These are phyloP conservation scores for Pipistrellus pipistrellus DNA, from an alignment of 2,797 vertebrate genomes.

Conservation along the genomic window DNA sequence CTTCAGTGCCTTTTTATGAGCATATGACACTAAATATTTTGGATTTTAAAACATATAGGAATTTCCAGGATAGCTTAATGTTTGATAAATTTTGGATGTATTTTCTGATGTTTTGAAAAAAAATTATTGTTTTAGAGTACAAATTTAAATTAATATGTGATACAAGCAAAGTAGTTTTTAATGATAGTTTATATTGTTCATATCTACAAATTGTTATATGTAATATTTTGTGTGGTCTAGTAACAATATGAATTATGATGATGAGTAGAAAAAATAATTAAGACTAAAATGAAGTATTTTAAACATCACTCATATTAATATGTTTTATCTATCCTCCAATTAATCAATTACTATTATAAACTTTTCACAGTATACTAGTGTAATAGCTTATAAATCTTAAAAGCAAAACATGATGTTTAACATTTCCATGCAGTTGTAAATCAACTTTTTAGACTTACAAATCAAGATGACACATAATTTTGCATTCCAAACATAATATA, in stretches of 20 bases:
- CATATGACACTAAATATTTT: not conserved
- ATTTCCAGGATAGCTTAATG: not conserved
- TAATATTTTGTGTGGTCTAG: not conserved
- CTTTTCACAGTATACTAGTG: constrained; percentile 12
- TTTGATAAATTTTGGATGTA: not conserved
- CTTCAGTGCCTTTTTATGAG: not conserved
- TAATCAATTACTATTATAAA: constrained; percentile 60
- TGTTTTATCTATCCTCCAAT: constrained; percentile 54
- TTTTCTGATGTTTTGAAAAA: not conserved
- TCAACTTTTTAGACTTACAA: constrained; percentile 49
- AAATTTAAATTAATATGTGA: not conserved
- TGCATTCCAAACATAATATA: constrained; percentile 40
- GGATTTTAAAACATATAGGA: not conserved
- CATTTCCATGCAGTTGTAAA: constrained; percentile 38
- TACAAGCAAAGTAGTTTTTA: not conserved
- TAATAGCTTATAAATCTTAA: constrained; percentile 57
- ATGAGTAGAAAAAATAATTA: constrained; percentile 62
- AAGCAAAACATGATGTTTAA: constrained; percentile 24
- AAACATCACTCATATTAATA: constrained; percentile 53
- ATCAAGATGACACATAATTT: constrained; percentile 48
- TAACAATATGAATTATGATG: not conserved
- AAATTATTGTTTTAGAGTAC: not conserved
- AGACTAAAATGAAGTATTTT: constrained; percentile 61
- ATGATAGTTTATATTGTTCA: not conserved
- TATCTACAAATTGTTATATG: constrained; percentile 4